phyloP scores from a whole-genome alignment of 2,888 invertebrate genomes.

The Sepioteuthis lessoniana region DNA sequence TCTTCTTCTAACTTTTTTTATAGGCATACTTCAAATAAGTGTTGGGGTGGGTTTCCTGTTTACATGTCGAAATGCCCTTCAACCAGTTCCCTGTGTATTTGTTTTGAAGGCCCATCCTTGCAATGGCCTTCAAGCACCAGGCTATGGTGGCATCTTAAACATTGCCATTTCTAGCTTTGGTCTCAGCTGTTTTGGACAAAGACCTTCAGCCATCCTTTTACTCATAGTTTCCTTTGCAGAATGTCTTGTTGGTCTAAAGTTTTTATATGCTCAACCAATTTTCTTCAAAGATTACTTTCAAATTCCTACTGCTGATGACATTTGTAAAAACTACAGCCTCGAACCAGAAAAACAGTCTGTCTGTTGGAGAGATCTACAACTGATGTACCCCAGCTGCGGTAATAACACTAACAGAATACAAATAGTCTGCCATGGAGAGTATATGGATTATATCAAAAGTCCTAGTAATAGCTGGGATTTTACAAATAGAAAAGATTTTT shows the following conservation, averaged over 20 bases:
- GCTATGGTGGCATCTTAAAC: slow-evolving; percentile 49
- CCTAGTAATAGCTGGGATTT: neutral
- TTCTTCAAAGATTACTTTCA: slow-evolving; percentile 25
- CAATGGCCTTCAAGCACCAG: slow-evolving; percentile 49
- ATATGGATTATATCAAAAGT: neutral
- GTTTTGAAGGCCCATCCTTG: slow-evolving; percentile 49
- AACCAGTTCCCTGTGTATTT: slow-evolving; percentile 41
- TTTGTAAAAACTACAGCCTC: neutral
- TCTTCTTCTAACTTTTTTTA: neutral
- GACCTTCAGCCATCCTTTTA: slow-evolving; percentile 49
- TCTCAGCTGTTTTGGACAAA: slow-evolving; percentile 51
- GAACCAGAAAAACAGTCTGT: neutral
- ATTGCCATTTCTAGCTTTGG: slow-evolving; percentile 49
- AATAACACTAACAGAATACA: neutral
- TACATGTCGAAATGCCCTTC: neutral
- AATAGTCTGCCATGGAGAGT: neutral
- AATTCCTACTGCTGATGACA: neutral
- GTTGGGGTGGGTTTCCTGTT: neutral
- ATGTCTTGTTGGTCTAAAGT: slow-evolving; percentile 43
- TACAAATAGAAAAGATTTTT: neutral
- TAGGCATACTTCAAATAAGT: slow-evolving; percentile 10
- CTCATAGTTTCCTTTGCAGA: slow-evolving; percentile 49
- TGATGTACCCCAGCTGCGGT: neutral
- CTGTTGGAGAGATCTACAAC: neutral
- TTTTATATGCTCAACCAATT: slow-evolving; percentile 40